These are phyloP conservation scores for Latrodectus elegans DNA, from an alignment of 2,888 invertebrate genomes.

Conservation along the genomic window DNA sequence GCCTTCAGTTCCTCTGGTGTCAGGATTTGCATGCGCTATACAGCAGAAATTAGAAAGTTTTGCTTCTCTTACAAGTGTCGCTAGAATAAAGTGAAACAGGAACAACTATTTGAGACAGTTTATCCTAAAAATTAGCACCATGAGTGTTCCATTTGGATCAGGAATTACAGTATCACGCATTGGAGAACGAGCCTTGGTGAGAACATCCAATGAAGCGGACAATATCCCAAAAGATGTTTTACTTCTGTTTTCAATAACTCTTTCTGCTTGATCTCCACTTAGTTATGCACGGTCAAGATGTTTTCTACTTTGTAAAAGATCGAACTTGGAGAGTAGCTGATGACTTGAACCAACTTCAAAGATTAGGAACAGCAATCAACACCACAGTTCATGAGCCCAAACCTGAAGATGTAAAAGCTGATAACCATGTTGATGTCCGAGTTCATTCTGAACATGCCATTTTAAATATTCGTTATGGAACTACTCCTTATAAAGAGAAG, in stretches of 20 bases:
- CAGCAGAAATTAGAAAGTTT: constrained; percentile 78
- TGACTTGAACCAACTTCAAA: constrained; percentile 88
- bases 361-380: constrained; percentile 91
- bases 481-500: constrained; percentile 89
- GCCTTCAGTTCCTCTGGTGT: constrained; percentile 79
- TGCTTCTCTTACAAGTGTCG: constrained; percentile 69
- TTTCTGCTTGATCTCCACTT: constrained; percentile 92
- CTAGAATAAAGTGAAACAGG: constrained; percentile 71
- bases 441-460: constrained; percentile 94
- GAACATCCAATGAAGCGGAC: constrained; percentile 78
- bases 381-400: constrained; percentile 82
- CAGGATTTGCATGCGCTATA: constrained; percentile 81
- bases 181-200: constrained; percentile 81
- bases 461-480: constrained; percentile 94
- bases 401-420: constrained; percentile 78
- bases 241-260: constrained; percentile 96
- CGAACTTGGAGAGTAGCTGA: constrained; percentile 90
- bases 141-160: constrained; percentile 71
- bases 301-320: constrained; percentile 96
- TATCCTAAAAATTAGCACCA: constrained; percentile 70
- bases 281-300: constrained; percentile 94
- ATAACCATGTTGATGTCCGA: constrained; percentile 80
- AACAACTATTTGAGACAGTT: constrained; percentile 70
- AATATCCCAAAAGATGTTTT: constrained; percentile 91
- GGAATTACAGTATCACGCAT: constrained; percentile 93